A percentile compares a stretch with the other conserved stretches of the same genome.
Evolutionary conservation across 2,888 invertebrate species (phyloP).

Genomic region (Leptura quadrifasciata): DNA sequence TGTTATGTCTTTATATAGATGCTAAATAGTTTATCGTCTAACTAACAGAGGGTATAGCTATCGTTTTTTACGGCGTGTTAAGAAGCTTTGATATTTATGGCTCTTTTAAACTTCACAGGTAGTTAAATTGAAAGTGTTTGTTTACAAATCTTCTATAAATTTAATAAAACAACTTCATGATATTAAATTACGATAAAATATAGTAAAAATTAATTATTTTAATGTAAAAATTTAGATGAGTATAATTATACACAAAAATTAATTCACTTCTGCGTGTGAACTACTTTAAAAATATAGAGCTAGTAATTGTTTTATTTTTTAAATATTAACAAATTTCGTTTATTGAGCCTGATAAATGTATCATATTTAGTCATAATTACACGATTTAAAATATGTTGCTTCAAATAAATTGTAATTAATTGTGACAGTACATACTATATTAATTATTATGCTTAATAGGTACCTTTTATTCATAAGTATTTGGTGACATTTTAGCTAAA

Average conservation of each 20-base stretch:
- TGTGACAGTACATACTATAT: too few species aligned
- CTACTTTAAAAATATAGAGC: too few species aligned
- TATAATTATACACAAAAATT: too few species aligned
- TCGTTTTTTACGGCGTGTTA: constrained; percentile 47
- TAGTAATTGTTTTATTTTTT: too few species aligned
- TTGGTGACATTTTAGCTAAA: not conserved
- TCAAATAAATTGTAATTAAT: too few species aligned
- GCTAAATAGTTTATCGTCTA: constrained; percentile 72
- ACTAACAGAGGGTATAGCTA: constrained; percentile 71
- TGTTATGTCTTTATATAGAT: constrained; percentile 57
- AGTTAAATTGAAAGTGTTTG: constrained; percentile 9
- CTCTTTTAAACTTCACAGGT: constrained; percentile 19
- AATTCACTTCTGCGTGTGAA: too few species aligned
- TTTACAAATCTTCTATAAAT: not conserved
- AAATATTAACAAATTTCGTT: too few species aligned
- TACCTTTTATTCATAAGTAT: not conserved
- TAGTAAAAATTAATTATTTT: not conserved
- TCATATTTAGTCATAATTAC: too few species aligned
- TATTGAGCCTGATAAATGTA: too few species aligned
- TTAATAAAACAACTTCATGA: not conserved
- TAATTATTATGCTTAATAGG: too few species aligned
- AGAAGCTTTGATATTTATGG: constrained; percentile 16
- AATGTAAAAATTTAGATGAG: too few species aligned
- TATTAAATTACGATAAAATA: not conserved
- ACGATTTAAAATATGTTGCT: too few species aligned